Evolutionary conservation across 1,140 invertebrate genomes (phyloP).

Genomic region (Rhynchophorus ferrugineus): DNA sequence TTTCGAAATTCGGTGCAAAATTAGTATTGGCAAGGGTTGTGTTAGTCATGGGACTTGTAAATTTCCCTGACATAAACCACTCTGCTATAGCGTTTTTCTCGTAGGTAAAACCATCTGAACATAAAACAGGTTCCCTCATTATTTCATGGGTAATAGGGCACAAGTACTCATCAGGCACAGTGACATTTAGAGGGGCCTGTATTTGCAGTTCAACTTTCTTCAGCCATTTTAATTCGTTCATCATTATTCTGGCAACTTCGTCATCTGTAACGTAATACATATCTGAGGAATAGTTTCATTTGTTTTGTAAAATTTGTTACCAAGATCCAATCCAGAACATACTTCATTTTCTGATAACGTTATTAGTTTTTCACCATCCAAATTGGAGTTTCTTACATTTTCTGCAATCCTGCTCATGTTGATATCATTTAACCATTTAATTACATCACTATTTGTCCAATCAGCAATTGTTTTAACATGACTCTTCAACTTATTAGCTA

Average conservation of each 20-base stretch:
- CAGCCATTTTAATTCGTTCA: slow-evolving; percentile 46
- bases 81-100: slow-evolving; percentile 65
- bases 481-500: slow-evolving; percentile 34
- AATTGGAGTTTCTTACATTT: slow-evolving; percentile 43
- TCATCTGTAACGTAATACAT: slow-evolving; percentile 28
- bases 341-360: slow-evolving; percentile 48
- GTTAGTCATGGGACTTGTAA: slow-evolving; percentile 72
- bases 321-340: slow-evolving; percentile 46
- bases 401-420: slow-evolving; percentile 46
- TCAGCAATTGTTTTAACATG: slow-evolving; percentile 38
- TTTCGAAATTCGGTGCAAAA: slow-evolving; percentile 49
- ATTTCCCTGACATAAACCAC: slow-evolving; percentile 66
- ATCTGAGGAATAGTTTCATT: neutral
- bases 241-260: slow-evolving; percentile 28
- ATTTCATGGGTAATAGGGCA: slow-evolving; percentile 77
- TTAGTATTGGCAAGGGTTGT: slow-evolving; percentile 48
- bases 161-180: slow-evolving; percentile 60
- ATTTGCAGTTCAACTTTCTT: slow-evolving; percentile 40
- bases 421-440: slow-evolving; percentile 55
- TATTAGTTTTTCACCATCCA: slow-evolving; percentile 55
- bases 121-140: slow-evolving; percentile 70
- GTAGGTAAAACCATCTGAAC: slow-evolving; percentile 73
- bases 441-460: slow-evolving; percentile 55
- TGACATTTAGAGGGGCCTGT: slow-evolving; percentile 21
- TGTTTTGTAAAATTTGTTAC: slow-evolving; percentile 35